Percentiles rank a stretch among this genome's conserved stretches.
Conservation (phyloP, 92 coral and sea anemone species). For the Muricea muricata region DNA sequence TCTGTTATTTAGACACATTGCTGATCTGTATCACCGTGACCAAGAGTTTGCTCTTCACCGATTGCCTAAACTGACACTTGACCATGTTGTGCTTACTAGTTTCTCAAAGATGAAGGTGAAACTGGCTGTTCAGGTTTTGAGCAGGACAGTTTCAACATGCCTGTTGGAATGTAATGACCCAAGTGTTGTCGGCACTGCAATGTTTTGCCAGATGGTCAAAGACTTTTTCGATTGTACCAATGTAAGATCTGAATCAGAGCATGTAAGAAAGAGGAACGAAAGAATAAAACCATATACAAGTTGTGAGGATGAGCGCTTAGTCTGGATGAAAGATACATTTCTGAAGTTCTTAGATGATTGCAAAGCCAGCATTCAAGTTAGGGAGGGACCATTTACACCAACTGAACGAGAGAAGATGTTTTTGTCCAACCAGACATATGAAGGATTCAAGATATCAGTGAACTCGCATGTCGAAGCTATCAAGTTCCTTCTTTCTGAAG, state of each 20-base stretch:
- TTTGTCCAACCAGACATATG: no score
- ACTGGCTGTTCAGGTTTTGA: not conserved
- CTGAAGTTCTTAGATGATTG: not conserved
- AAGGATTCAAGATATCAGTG: no score
- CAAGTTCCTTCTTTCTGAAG: slow-evolving; percentile 11
- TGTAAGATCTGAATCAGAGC: not conserved
- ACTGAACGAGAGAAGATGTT: no score
- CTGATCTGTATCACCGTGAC: slow-evolving; percentile 46
- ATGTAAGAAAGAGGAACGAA: not conserved
- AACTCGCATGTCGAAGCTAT: not conserved
- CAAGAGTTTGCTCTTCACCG: not conserved
- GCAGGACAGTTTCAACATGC: not conserved
- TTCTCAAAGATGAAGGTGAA: not conserved
- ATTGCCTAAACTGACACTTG: not conserved
- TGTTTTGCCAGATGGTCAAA: not conserved
- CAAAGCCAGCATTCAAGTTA: not conserved
- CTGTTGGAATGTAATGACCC: no score
- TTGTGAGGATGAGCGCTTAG: not conserved
- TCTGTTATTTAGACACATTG: no score
- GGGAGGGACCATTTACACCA: no score
- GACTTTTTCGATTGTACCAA: not conserved
- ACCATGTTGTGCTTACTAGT: not conserved
- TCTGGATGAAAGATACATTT: not conserved
- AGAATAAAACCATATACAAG: not conserved
- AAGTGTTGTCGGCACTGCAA: not conserved